Percentiles rank a stretch among this genome's conserved stretches.
phyloP scores from a whole-genome alignment of 2,888 invertebrate genomes.

The Hybos culiciformis region DNA sequence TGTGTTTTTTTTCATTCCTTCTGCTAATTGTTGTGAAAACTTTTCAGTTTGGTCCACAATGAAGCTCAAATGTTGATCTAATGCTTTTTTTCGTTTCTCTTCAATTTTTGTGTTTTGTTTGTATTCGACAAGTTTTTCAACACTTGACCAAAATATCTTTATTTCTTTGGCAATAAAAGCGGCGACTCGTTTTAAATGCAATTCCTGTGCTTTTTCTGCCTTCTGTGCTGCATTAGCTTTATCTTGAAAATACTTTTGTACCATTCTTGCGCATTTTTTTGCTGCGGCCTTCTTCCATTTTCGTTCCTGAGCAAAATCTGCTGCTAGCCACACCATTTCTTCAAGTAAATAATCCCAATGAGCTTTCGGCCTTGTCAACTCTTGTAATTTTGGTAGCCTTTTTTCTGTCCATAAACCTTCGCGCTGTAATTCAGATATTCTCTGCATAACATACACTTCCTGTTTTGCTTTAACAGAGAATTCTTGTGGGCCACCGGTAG shows the following conservation, averaged over 20 bases:
- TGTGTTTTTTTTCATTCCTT: slow-evolving; percentile 56
- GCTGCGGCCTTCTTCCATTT: slow-evolving; percentile 96
- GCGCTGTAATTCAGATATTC: slow-evolving; percentile 81
- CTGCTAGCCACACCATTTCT: slow-evolving; percentile 97
- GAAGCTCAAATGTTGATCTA: slow-evolving; percentile 93
- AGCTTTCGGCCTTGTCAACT: slow-evolving; percentile 77
- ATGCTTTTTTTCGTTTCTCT: slow-evolving; percentile 84
- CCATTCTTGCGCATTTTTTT: slow-evolving; percentile 80
- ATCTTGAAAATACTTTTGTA: slow-evolving; percentile 83
- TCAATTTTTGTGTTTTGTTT: slow-evolving; percentile 86
- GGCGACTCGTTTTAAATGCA: slow-evolving; percentile 73
- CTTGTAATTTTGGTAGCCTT: slow-evolving; percentile 80
- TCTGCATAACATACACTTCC: slow-evolving; percentile 85
- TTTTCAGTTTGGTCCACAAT: slow-evolving; percentile 98
- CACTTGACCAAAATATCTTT: slow-evolving; percentile 88
- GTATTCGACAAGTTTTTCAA: slow-evolving; percentile 92
- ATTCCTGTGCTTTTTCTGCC: slow-evolving; percentile 84
- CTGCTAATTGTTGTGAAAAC: slow-evolving; percentile 81
- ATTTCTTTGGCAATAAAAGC: slow-evolving; percentile 86
- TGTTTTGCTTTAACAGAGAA: slow-evolving; percentile 77
- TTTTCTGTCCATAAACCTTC: slow-evolving; percentile 92
- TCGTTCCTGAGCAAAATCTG: slow-evolving; percentile 93
- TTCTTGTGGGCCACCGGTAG: slow-evolving; percentile 31
- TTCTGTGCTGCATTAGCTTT: slow-evolving; percentile 77
- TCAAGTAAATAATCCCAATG: slow-evolving; percentile 98